Evolutionary conservation across 2,888 invertebrate genomes (phyloP), one percentile per base, ranked within the genome.

Genomic region (Laothoe populi): DNA sequence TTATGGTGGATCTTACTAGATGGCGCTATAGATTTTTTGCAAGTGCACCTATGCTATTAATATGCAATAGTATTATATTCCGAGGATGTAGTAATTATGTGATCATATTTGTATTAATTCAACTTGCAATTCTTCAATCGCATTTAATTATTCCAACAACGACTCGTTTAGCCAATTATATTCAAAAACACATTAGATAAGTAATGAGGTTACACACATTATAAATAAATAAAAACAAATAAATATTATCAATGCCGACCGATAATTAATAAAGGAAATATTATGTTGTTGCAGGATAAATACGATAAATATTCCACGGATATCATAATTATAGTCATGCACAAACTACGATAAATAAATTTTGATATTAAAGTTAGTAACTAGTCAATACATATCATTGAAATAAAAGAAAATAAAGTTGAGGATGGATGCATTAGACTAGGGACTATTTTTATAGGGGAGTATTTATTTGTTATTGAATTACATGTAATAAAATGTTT

Each of bases 201-300:
- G 26, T 31, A 49, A 53, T 53, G 53, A 53, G 49, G 49, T 49
- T 26, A n/a, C n/a, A n/a, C n/a, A n/a, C n/a, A n/a, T n/a, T n/a
- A n/a, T 53, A 35, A 10, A 19, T 53, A 53, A 53, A 35, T 35
- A 53, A 13, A 16, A 1, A 46, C 19, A 31, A 53, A n/a, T 49
- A 8, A 49, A 35, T 19, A 19, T 53, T 16, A 31, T 35, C 31
- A 53, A 53, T 38, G 38, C 13, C 48, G 11, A 10, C 11, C 16
- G 53, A 53, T 53, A 35, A 2, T 44, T 19, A 42, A 19, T 19
- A 19, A 13, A 31, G 53, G 53, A 35, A 53, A 53, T 53, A 53
- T 53, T 53, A 5, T 35, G 53, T 53, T 16, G 31, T 0, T 8
- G 11, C 16, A 19, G 31, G 31, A 53, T 24, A 48, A 48, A 4